Evolutionary conservation across 64 coral and sea anemone genomes (phyloP), one percentile per base, ranked within the genome.

Genomic region (Platygyra sinensis): DNA sequence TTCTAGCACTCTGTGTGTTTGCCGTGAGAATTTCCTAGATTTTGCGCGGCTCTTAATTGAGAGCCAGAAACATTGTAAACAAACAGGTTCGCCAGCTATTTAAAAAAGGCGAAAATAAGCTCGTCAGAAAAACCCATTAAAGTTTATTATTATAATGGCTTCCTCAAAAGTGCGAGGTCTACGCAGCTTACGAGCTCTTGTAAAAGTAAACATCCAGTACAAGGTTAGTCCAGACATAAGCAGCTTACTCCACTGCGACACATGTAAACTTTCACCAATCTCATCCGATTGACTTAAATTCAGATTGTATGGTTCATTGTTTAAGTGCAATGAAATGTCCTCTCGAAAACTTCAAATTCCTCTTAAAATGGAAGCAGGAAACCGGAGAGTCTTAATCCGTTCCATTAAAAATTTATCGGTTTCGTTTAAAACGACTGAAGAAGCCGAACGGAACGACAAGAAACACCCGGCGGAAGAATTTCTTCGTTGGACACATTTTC

Each of bases 211-310:
- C 62, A 85, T 65, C 8, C 59, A 20, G 30, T n/a, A 62, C 31
- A 49, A 27, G 46, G 24, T 4, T 24, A 8, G 5, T 20, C 22
- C 65, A 27, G 65, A 27, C 65, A 10, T 69, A 69, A 69, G 65
- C 11, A 69, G 65, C 22, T 69, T 69, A 69, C 24, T 69, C 9
- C 4, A 10, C 65, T 25, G 65, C 65, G 25, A 25, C 65, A 69
- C 22, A 69, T 69, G 65, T 79, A 28, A 46, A 50, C 77, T 50
- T 20, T 79, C 32, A 15, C 19, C 72, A 17, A 85, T 49, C 62
- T 85, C 81, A 85, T 72, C 62, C 60, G 63, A 85, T 85, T 30
- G 28, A 59, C 13, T 81, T 62, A 81, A n/a, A 19, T 61, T 49
- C 10, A 71, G 62, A 27, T 85, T 39, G 19, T 33, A 10, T n/a